Percentiles rank a stretch among this genome's conserved stretches.
Evolutionary conservation across 2,888 invertebrate species (phyloP).

Genomic region (Laspeyria flexula): DNA sequence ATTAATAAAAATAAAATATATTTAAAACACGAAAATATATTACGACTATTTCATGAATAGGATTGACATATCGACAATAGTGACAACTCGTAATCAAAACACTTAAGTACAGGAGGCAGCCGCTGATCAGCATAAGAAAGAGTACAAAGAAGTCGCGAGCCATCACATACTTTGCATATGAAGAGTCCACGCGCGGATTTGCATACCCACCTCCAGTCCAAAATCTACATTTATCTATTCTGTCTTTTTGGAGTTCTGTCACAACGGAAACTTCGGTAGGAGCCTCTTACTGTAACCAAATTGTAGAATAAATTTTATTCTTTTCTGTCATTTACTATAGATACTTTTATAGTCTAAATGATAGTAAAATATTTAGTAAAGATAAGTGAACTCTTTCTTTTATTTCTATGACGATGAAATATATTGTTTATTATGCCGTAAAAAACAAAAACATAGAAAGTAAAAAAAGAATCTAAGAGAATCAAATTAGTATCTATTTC

Average conservation of each 20-base stretch:
- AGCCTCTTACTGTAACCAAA: conserved; percentile 13
- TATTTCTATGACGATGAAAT: no score
- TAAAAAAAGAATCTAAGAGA: no score
- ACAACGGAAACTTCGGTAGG: conserved; percentile 26
- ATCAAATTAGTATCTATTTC: no score
- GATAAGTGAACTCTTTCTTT: no score
- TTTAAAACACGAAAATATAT: no score
- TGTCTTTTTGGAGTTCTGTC: conserved; percentile 43
- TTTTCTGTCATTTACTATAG: background rate
- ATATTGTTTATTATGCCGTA: no score
- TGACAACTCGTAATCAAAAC: conserved; percentile 47
- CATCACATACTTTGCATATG: conserved; percentile 78
- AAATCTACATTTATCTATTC: conserved; percentile 71
- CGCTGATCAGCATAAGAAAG: conserved; percentile 70
- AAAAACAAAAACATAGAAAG: no score
- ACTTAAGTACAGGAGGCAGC: conserved; percentile 48
- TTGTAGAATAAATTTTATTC: background rate
- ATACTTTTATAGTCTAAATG: no score
- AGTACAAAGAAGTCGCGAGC: conserved; percentile 64
- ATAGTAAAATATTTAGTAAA: no score
- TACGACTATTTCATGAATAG: conserved; percentile 10
- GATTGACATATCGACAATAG: conserved; percentile 27
- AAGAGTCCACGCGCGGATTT: conserved; percentile 83
- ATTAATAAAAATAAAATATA: background rate
- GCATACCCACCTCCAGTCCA: conserved; percentile 73